phyloP scores from a whole-genome alignment of 2,888 invertebrate genomes.

The Drosophila nr. perissopoda region DNA sequence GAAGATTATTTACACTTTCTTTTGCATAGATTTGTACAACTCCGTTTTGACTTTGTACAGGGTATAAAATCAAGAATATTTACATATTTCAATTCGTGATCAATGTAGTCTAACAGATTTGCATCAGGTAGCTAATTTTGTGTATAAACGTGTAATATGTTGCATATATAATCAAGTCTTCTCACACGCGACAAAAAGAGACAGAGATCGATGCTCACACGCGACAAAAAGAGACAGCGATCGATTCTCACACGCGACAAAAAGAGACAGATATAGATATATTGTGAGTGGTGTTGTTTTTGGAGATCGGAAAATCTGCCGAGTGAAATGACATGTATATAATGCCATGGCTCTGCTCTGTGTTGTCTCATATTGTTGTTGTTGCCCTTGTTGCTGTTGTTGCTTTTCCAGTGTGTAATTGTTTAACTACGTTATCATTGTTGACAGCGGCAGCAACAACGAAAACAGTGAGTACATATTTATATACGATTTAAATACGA shows the following conservation, averaged over 20 bases:
- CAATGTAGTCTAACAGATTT: background rate
- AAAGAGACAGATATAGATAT: too few relatives aligned
- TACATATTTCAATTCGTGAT: background rate
- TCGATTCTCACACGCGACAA: background rate
- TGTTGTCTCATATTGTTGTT: background rate
- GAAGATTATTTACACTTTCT: background rate
- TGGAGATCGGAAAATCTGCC: background rate
- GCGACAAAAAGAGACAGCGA: background rate
- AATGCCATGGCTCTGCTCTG: background rate
- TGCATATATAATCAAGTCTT: background rate
- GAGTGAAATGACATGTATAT: background rate
- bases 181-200: background rate
- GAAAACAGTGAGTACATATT: background rate
- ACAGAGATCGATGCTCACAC: too few relatives aligned
- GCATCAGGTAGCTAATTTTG: background rate
- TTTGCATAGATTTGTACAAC: background rate
- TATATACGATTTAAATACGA: constrained; percentile 16
- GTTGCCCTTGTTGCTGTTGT: background rate
- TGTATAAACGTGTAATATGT: background rate
- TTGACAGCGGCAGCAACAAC: constrained; percentile 24
- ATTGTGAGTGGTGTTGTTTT: too few relatives aligned
- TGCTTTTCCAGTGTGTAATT: constrained; percentile 33
- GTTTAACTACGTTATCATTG: constrained; percentile 49
- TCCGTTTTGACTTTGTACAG: background rate
- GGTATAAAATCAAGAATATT: background rate